phyloP scores from a whole-genome alignment of 2,113 vertebrate genomes.

The Calyptomena viridis region DNA sequence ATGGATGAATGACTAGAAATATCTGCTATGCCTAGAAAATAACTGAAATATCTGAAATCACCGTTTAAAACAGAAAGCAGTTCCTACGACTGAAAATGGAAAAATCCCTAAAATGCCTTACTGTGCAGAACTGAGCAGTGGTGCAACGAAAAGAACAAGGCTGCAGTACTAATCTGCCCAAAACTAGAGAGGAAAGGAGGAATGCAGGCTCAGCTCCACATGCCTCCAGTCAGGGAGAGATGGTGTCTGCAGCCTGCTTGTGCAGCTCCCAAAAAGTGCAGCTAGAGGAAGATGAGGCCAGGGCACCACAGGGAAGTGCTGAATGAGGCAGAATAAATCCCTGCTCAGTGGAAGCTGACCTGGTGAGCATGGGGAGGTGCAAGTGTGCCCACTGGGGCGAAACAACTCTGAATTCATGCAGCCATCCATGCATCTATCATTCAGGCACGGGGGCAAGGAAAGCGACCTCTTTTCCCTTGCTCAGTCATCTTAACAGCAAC shows the following conservation, averaged over 20 bases:
- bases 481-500: background rate
- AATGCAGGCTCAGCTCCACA: background rate
- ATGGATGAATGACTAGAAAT: background rate
- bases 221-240: rapidly evolving
- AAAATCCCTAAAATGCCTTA: background rate
- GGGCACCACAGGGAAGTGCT: background rate
- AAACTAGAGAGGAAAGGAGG: background rate
- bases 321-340: background rate
- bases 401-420: background rate
- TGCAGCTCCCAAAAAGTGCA: rapidly evolving
- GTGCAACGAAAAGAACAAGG: background rate
- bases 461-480: background rate
- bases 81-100: background rate
- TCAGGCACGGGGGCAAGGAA: background rate
- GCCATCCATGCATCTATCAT: background rate
- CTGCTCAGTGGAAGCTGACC: background rate
- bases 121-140: background rate
- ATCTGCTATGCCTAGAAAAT: background rate
- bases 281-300: background rate
- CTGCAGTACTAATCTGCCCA: background rate
- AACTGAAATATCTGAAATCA: background rate
- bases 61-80: background rate
- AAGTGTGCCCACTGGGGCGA: background rate
- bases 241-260: background rate
- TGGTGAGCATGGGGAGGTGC: background rate